Evolutionary conservation across 2,888 invertebrate species (phyloP), one percentile per base, ranked within the genome.

Genomic region (Leucophenga montana): DNA sequence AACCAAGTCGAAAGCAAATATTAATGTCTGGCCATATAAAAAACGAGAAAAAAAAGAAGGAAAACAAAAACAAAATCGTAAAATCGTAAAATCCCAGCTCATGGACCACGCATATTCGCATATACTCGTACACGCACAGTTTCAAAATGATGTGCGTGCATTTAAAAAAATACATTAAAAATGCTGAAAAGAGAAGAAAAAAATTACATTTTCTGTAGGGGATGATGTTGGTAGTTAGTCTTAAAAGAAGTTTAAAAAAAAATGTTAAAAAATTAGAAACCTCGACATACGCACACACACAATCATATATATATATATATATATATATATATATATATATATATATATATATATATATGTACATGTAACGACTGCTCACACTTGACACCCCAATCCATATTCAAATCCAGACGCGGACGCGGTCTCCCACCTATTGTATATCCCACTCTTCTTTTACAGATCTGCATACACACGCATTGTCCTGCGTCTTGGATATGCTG

Each of bases 1-100:
- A 33, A 8, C 83, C 82, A 77, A 77, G 78, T 73, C 77, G 69
- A 68, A 77, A 80, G 74, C 78, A 84, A 84, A 84, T 79, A 84
- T 79, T 82, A 84, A 85, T 83, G 83, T 82, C 83, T 84, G 84
- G 78, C 73, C 76, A 76, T 72, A 79, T 66, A 75, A 73, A 66
- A 54, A 59, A 57, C 3, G 22, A 6, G 18, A 53, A 61, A 31
- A 13, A 20, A 44, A 57, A 67, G 14, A 66, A 31, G 39, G 48
- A 67, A 33, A 66, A 54, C 18, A 44, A 44, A n/a, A 39, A 39
- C 14, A 61, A 66, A 54, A 33, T 18, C 16, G n/a, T n/a, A n/a
- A n/a, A n/a, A n/a, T 22, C 48, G 6, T 68, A 50, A 77, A 64
- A 46, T 64, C 48, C 22, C 46, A 64, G 46, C 48, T 33, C 22